Conservation (phyloP, 1,140 invertebrate species). For the Sarcophaga peregrina region DNA sequence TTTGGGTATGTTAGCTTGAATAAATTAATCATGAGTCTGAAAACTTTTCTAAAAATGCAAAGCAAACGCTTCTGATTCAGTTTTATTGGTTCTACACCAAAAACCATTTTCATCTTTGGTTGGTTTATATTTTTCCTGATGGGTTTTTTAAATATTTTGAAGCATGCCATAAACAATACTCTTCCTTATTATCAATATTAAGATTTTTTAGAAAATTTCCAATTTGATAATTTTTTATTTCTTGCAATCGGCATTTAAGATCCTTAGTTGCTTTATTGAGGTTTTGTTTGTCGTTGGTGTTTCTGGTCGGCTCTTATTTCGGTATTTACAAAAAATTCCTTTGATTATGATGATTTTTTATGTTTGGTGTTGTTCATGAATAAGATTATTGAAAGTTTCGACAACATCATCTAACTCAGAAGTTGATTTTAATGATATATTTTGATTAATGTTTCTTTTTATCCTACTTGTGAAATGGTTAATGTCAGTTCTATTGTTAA, state of each 20-base stretch:
- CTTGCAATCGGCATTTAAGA: neutral
- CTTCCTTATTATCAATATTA: neutral
- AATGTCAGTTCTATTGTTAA: neutral
- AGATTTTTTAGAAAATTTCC: conserved; percentile 2
- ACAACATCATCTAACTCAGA: neutral
- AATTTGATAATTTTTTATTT: neutral
- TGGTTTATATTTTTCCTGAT: neutral
- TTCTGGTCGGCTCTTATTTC: neutral
- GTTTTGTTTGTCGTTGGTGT: neutral
- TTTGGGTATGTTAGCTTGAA: no score
- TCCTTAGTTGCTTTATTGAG: neutral
- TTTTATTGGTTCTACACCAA: neutral
- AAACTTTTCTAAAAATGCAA: neutral
- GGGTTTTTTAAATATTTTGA: neutral
- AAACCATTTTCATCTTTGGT: neutral
- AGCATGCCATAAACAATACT: conserved; percentile 5
- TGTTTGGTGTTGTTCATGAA: neutral
- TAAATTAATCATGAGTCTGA: neutral
- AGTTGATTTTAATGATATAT: neutral
- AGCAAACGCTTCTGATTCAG: neutral
- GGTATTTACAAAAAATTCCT: neutral
- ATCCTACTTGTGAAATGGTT: neutral
- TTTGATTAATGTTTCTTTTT: neutral
- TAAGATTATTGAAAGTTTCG: no score
- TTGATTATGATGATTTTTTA: neutral